Base-by-base conservation (phyloP, 2,888 invertebrate species). In the Agrilus biguttatus region DNA sequence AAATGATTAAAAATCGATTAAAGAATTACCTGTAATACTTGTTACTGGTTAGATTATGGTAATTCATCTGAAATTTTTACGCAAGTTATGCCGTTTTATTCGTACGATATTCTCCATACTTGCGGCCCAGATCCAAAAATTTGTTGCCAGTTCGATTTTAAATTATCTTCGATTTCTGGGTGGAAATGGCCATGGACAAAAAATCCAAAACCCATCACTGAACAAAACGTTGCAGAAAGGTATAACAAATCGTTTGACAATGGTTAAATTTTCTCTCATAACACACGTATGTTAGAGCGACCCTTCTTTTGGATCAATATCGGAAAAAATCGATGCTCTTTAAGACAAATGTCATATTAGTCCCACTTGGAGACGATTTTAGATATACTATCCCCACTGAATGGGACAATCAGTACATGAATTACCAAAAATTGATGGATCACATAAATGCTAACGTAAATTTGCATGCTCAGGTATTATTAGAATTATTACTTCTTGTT, bases 1-100 rank as follows among this genome's bases (percentile, higher is more conserved):
- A 62, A 63, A 66, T 48, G 2, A 32, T 10, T 21, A 21, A 21
- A 21, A 21, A 21, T 6, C 5, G 1, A 5, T 5, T 2, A 21
- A 34, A 42, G 21, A 21, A 21, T 5, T 21, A 21, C 21, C 5
- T 21, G 5, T 6, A n/a, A 6, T 21, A 2, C 3, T 21, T 21
- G 7, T 28, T 10, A 28, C 10, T 28, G 7, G 10, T 10, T 63
- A 87, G 89, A 95, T 68, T 77, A 76, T n/a, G 71, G 69, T 12
- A 87, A 87, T 0, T 74, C 76, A 43, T 87, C 87, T 0, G 93
- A 93, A 53, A 79, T 97, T 55, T 81, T 95, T 42, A 92, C 93
- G 1, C 97, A 98, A 60, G 78, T 96, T 83, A 96, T 98, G 91
- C 98, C 98, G 0, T 98, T 98, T 69, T 98, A 97, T 66, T 92